Percentiles rank a stretch among this genome's conserved stretches.
Evolutionary conservation across 2,113 vertebrate genomes (phyloP).

Genomic region (Tinamus guttatus): DNA sequence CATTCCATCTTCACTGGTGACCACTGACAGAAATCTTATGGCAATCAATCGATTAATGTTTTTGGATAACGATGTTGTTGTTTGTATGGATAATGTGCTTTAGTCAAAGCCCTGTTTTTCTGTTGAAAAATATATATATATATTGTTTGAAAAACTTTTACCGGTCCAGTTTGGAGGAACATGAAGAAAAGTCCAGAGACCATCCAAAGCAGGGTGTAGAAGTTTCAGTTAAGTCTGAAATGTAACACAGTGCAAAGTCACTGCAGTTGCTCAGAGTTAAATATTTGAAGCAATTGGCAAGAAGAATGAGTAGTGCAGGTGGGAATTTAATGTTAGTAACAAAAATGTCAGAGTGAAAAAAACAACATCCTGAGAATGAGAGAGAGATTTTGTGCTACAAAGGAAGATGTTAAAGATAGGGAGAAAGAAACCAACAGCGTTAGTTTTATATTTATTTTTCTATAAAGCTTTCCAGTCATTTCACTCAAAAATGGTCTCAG

Average conservation of each 20-base stretch:
- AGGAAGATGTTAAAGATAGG: neutral
- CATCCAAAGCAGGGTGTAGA: neutral
- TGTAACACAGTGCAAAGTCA: neutral
- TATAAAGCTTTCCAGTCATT: neutral
- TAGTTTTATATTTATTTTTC: neutral
- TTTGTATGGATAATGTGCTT: neutral
- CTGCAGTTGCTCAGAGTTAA: neutral
- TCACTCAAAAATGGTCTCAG: neutral
- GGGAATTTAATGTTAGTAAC: neutral
- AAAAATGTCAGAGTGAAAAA: neutral
- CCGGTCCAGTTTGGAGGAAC: neutral
- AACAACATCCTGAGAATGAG: fast-evolving
- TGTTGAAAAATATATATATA: neutral
- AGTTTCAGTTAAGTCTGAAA: neutral
- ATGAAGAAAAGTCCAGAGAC: neutral
- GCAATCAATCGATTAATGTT: neutral
- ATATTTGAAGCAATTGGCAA: neutral
- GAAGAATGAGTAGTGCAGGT: neutral
- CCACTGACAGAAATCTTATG: too few species aligned
- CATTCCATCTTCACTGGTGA: too few species aligned
- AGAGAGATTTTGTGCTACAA: neutral
- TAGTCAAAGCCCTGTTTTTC: neutral
- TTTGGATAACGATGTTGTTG: neutral
- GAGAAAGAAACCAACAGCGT: neutral
- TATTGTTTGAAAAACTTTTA: neutral